These are phyloP conservation scores for Synergus umbraculus DNA, from an alignment of 2,888 invertebrate species.

Conservation along the genomic window DNA sequence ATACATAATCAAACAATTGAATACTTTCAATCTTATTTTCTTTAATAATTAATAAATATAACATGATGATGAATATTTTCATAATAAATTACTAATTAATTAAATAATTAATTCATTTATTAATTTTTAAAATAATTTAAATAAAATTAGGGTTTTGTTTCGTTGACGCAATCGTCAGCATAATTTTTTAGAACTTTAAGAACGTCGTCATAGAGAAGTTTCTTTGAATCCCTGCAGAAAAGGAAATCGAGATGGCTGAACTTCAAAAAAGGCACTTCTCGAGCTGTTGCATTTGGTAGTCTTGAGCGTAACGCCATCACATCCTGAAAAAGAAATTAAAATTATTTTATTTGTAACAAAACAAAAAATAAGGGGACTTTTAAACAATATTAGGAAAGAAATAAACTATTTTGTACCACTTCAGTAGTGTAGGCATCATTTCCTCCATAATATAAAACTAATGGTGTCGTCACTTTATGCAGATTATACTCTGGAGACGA, in stretches of 20 bases:
- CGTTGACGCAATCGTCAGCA: not conserved
- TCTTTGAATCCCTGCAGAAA: conserved; percentile 50
- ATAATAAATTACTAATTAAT: conserved; percentile 2
- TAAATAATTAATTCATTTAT: too few relatives aligned
- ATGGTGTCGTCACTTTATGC: conserved; percentile 77
- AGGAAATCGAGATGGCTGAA: conserved; percentile 55
- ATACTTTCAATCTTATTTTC: not conserved
- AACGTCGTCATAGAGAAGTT: conserved; percentile 50
- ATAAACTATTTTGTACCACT: conserved; percentile 52
- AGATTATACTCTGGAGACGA: conserved; percentile 78
- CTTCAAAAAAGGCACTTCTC: conserved; percentile 46
- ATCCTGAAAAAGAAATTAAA: conserved; percentile 44
- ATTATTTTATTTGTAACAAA: not conserved
- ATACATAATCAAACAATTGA: not conserved
- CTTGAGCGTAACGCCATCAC: conserved; percentile 46
- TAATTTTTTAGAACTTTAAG: conserved; percentile 42
- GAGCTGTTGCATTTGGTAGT: conserved; percentile 47
- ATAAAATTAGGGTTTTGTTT: not conserved
- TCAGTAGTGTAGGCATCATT: conserved; percentile 75
- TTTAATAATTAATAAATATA: conserved; percentile 2
- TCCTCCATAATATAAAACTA: conserved; percentile 78
- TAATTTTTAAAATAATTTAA: not conserved
- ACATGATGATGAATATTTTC: not conserved
- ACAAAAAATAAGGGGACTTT: not conserved
- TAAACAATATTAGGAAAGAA: too few relatives aligned